Evolutionary conservation across 1,140 invertebrate species (phyloP).

Genomic region (Monomorium pharaonis): DNA sequence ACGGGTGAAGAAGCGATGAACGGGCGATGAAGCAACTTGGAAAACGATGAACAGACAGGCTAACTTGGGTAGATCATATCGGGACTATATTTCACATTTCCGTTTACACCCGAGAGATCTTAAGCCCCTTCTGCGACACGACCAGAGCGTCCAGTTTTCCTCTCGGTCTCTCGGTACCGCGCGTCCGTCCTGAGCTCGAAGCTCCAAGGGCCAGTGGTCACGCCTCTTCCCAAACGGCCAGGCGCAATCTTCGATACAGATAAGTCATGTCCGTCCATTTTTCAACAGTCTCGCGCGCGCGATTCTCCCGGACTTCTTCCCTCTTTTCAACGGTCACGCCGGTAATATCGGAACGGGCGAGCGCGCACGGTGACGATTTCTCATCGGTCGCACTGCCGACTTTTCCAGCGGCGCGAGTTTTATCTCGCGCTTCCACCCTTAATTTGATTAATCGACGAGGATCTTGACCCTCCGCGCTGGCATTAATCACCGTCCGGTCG

Average conservation of each 20-base stretch:
- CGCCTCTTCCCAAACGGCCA: constrained; percentile 68
- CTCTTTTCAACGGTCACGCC: constrained; percentile 63
- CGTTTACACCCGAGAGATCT: constrained; percentile 50
- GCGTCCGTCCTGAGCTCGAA: no score
- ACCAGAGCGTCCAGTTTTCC: constrained; percentile 47
- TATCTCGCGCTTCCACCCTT: constrained; percentile 84
- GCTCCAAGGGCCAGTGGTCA: constrained; percentile 56
- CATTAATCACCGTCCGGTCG: constrained; percentile 83
- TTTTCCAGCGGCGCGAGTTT: constrained; percentile 83
- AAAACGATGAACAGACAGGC: constrained; percentile 17
- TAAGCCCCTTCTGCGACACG: not conserved
- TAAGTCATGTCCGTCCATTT: constrained; percentile 73
- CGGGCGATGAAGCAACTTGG: not conserved
- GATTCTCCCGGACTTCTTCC: constrained; percentile 73
- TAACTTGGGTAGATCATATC: constrained; percentile 45
- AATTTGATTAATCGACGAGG: constrained; percentile 85
- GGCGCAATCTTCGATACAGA: constrained; percentile 69
- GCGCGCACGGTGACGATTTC: constrained; percentile 62
- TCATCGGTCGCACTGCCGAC: constrained; percentile 63
- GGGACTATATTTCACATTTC: constrained; percentile 54
- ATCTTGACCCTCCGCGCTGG: constrained; percentile 80
- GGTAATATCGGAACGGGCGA: constrained; percentile 38
- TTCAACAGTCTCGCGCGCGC: constrained; percentile 68
- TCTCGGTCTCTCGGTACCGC: no score
- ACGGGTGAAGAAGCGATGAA: constrained; percentile 3